phyloP scores from a whole-genome alignment of 2,797 vertebrate species.

The Rhincodon typus region DNA sequence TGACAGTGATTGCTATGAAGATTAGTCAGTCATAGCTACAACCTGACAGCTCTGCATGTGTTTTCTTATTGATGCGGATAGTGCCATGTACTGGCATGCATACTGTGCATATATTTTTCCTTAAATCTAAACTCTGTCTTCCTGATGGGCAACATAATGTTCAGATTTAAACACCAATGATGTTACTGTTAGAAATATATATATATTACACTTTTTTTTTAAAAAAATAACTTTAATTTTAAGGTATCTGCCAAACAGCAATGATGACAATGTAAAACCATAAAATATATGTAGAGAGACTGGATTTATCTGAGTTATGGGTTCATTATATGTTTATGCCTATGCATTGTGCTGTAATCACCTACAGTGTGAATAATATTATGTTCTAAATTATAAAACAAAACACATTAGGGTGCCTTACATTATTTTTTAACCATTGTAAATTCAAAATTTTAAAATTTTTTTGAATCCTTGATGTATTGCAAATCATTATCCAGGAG shows the following conservation, averaged over 20 bases:
- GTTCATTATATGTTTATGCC: slow-evolving; percentile 7
- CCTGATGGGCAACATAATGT: slow-evolving; percentile 34
- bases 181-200: slow-evolving; percentile 10
- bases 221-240: background rate
- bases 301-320: background rate
- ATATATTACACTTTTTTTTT: background rate
- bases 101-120: slow-evolving; percentile 37
- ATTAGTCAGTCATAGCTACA: slow-evolving; percentile 80
- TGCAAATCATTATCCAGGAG: background rate
- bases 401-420: background rate
- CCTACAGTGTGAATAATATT: background rate
- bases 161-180: background rate
- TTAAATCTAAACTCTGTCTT: slow-evolving; percentile 32
- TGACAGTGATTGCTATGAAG: slow-evolving; percentile 88
- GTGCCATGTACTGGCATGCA: slow-evolving; percentile 29
- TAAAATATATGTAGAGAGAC: background rate
- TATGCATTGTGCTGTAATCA: background rate
- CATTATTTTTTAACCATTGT: background rate
- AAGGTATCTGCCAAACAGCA: background rate
- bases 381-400: slow-evolving; percentile 12
- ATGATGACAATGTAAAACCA: slow-evolving; percentile 4
- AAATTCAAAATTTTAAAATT: slow-evolving; percentile 19
- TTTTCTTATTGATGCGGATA: slow-evolving; percentile 37
- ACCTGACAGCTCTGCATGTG: slow-evolving; percentile 58
- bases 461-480: slow-evolving; percentile 26